phyloP scores from a whole-genome alignment of 30 jellyfish, hydroid and myxozoan genomes.

The Morbakka virulenta region DNA sequence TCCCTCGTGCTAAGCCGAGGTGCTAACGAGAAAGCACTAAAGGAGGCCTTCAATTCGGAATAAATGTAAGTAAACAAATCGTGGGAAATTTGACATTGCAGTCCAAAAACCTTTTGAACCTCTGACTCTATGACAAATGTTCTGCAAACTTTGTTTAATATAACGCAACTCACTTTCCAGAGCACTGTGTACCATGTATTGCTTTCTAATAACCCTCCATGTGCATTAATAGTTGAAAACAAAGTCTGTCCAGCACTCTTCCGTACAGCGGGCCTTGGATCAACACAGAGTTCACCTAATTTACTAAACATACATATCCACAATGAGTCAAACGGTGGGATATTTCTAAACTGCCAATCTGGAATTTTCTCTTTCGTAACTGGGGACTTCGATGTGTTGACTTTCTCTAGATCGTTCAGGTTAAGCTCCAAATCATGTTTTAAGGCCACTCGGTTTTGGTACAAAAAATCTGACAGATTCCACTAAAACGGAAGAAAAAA shows the following conservation, averaged over 20 bases:
- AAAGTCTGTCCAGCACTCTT: constrained; percentile 97
- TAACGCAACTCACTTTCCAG: constrained; percentile 70
- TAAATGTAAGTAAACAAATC: too few relatives aligned
- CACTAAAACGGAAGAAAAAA: constrained; percentile 49
- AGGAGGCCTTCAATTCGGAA: too few relatives aligned
- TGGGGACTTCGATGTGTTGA: constrained; percentile 44
- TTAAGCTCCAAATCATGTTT: constrained; percentile 62
- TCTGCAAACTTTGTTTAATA: background rate
- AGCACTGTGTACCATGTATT: constrained; percentile 88
- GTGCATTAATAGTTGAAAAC: constrained; percentile 92
- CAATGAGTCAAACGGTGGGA: constrained; percentile 84
- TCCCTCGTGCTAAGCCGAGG: too few relatives aligned
- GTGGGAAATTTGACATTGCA: too few relatives aligned
- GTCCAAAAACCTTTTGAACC: too few relatives aligned
- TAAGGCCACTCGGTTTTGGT: constrained; percentile 84
- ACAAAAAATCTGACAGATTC: constrained; percentile 89
- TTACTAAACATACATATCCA: constrained; percentile 95
- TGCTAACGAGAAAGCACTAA: too few relatives aligned
- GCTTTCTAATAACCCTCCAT: constrained; percentile 85
- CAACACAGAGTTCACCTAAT: constrained; percentile 96
- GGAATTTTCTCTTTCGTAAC: constrained; percentile 62
- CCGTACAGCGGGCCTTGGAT: constrained; percentile 98
- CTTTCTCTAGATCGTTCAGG: constrained; percentile 24
- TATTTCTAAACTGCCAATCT: constrained; percentile 38
- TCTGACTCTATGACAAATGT: too few relatives aligned